Evolutionary conservation across 1,140 invertebrate genomes (phyloP).

Genomic region (Atta cephalotes): DNA sequence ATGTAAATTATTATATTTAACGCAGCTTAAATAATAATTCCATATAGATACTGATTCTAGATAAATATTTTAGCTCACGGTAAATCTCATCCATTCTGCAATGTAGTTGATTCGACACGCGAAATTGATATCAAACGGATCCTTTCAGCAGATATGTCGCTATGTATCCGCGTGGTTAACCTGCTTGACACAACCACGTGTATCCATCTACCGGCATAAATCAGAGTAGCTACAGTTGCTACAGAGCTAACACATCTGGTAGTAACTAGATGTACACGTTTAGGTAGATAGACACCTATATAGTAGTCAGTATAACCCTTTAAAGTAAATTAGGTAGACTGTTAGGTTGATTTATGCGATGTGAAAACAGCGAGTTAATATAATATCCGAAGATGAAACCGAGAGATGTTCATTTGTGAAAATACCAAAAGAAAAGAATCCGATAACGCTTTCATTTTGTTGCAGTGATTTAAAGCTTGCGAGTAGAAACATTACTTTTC

Average conservation of each 20-base stretch:
- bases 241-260: constrained; percentile 22
- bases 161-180: constrained; percentile 34
- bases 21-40: background rate
- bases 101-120: background rate
- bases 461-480: background rate
- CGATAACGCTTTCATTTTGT: background rate
- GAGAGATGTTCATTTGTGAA: background rate
- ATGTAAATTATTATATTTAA: no score
- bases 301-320: constrained; percentile 34
- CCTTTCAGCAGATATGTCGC: constrained; percentile 6
- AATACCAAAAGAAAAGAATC: background rate
- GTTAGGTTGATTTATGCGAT: background rate
- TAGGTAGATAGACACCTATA: background rate
- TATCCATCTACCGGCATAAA: constrained; percentile 38
- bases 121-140: constrained; percentile 21
- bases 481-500: constrained; percentile 2
- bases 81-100: background rate
- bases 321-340: constrained; percentile 37
- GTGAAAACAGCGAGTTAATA: constrained; percentile 13
- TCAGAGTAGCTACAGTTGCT: background rate
- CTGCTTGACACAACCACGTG: constrained; percentile 31
- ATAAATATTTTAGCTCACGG: background rate
- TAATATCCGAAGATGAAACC: background rate
- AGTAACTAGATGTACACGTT: constrained; percentile 43
- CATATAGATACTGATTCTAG: background rate